Base-by-base conservation (phyloP, 2,888 invertebrate species). In the Diadromus collaris region DNA sequence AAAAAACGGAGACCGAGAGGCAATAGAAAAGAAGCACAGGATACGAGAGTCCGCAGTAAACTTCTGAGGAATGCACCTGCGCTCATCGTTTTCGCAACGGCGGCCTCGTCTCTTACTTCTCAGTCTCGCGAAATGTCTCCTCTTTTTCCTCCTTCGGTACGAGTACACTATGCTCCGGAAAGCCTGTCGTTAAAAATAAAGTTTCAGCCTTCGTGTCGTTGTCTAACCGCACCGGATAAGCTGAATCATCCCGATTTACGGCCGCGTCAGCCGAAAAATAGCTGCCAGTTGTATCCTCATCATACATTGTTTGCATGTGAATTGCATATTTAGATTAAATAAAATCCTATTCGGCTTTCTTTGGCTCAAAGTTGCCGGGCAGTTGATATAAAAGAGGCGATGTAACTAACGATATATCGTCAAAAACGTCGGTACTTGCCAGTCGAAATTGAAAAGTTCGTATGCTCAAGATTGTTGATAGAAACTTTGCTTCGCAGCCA, bases 61-160 rank as follows among this genome's bases (percentile, higher is more conserved):
- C 76, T 80, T 69, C 44, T 24, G 56, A 32, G 70, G 72, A 64
- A 80, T 80, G 78, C 79, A 82, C 79, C 82, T 82, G 82, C 68
- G 73, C 60, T 72, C 76, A 79, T 79, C 70, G 76, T 82, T 76
- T 82, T 65, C 78, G 75, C 64, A 54, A 29, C 77, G 24, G 34
- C 76, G 63, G 27, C 29, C 71, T 72, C 46, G 34, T 72, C 69
- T 60, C 63, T 58, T 21, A 46, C 68, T 54, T 32, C 63, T 54
- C 67, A 51, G 48, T 63, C 64, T 72, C 58, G 65, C 29, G 70
- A 61, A 61, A 58, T 67, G 41, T 63, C 34, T 44, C 56, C 61
- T 46, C 41, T 41, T 60, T 13, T 29, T 68, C 65, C 38, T 68
- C 65, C 64, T 70, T 51, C 6, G 24, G 24, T 70, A 34, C 58